Percentiles rank a stretch among this genome's conserved stretches.
Evolutionary conservation across 2,113 vertebrate genomes (phyloP).

Genomic region (Crotalus viridis): DNA sequence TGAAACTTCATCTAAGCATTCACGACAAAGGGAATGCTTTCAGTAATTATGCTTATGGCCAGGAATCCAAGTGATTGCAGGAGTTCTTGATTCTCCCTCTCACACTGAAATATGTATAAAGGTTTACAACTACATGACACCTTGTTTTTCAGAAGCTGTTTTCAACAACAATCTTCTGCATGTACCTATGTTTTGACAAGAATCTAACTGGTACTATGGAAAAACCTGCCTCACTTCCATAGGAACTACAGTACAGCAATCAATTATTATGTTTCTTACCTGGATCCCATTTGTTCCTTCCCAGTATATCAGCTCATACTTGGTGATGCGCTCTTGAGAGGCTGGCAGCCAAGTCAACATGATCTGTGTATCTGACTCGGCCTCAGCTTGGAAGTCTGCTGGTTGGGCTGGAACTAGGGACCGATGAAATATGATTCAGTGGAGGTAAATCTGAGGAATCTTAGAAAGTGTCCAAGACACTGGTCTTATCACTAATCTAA

Average conservation of each 20-base stretch:
- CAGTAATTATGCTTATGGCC: not conserved
- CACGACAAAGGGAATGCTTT: not conserved
- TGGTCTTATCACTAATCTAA: not conserved
- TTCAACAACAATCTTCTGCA: not conserved
- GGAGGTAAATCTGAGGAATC: not conserved
- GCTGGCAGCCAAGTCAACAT: conserved; percentile 89
- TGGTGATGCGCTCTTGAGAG: conserved; percentile 84
- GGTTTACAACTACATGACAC: not conserved
- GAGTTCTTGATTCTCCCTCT: not conserved
- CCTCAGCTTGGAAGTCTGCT: conserved; percentile 87
- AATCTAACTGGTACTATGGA: not conserved
- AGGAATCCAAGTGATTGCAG: not conserved
- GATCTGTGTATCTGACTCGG: conserved; percentile 89
- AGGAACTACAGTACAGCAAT: not conserved
- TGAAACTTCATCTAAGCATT: not conserved
- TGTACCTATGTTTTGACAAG: not conserved
- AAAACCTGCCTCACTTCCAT: not conserved
- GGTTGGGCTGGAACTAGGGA: conserved; percentile 88
- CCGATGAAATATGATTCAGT: conserved; percentile 33
- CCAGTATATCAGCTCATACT: conserved; percentile 91
- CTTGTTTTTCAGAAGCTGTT: not conserved
- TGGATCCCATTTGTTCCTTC: conserved; percentile 80
- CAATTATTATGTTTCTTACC: conserved; percentile 68
- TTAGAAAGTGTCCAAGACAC: not conserved
- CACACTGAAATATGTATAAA: not conserved